Percentiles rank a stretch among this genome's conserved stretches.
Evolutionary conservation across 2,113 vertebrate genomes (phyloP).

Genomic region (Alces alces): DNA sequence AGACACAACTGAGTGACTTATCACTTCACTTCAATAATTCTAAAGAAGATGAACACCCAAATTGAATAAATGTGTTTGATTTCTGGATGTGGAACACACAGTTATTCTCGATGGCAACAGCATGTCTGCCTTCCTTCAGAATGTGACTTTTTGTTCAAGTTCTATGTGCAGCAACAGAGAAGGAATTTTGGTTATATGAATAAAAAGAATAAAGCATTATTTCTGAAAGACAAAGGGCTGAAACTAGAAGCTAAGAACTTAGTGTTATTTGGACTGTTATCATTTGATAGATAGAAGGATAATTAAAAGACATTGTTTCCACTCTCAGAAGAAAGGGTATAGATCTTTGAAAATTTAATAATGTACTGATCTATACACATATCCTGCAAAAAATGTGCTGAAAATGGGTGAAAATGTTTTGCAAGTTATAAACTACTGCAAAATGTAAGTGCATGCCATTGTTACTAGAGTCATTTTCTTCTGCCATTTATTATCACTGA

Average conservation of each 20-base stretch:
- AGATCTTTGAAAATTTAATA: not conserved
- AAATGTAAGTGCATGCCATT: not conserved
- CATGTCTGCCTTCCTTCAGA: not conserved
- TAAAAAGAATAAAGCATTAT: not conserved
- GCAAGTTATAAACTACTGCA: not conserved
- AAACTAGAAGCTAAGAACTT: not conserved
- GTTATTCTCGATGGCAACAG: not conserved
- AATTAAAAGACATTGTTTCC: not conserved
- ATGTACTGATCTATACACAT: not conserved
- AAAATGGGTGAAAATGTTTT: not conserved
- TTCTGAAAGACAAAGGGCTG: not conserved
- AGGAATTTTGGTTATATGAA: not conserved
- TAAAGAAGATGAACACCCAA: not conserved
- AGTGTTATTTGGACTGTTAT: not conserved
- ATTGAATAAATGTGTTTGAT: not conserved
- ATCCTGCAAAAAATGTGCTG: not conserved
- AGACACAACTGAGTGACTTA: not conserved
- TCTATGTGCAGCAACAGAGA: not conserved
- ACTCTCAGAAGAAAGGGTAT: not conserved
- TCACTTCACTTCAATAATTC: not conserved
- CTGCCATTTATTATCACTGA: not conserved
- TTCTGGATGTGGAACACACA: not conserved
- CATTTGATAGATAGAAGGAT: not conserved
- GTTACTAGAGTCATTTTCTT: not conserved
- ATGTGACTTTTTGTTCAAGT: not conserved